phyloP scores from a whole-genome alignment of 2,888 invertebrate genomes.

The Cartodere bifasciata region DNA sequence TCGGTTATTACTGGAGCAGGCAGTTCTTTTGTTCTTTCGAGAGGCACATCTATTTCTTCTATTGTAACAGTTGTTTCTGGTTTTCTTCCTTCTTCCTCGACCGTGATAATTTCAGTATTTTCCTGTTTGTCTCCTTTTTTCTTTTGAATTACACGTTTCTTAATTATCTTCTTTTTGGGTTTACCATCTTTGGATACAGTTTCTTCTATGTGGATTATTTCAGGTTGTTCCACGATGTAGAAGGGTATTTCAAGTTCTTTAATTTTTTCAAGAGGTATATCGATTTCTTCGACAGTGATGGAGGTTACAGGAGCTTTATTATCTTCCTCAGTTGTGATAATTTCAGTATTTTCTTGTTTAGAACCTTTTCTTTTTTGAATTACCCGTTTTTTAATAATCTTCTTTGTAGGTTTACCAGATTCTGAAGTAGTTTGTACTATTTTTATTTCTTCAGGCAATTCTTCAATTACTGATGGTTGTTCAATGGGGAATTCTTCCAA shows the following conservation, averaged over 20 bases:
- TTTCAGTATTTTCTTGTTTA: conserved; percentile 17
- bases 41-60: conserved; percentile 11
- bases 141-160: conserved; percentile 29
- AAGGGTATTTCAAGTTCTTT: conserved; percentile 16
- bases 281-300: conserved; percentile 20
- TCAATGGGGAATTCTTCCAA: conserved; percentile 19
- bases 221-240: conserved; percentile 26
- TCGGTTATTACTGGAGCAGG: conserved; percentile 11
- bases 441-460: conserved; percentile 20
- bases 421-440: conserved; percentile 16
- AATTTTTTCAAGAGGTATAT: conserved; percentile 13
- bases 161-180: conserved; percentile 24
- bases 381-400: conserved; percentile 20
- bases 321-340: conserved; percentile 16
- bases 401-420: conserved; percentile 18
- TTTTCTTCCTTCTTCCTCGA: conserved; percentile 22
- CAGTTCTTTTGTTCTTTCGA: conserved; percentile 7
- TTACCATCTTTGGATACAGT: conserved; percentile 19
- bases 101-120: conserved; percentile 26
- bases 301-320: conserved; percentile 16
- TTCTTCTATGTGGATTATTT: conserved; percentile 28
- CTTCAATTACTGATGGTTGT: conserved; percentile 18
- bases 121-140: conserved; percentile 29
- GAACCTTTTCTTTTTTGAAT: conserved; percentile 25
- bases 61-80: conserved; percentile 23